Percentiles rank a stretch among this genome's conserved stretches.
phyloP scores from a whole-genome alignment of 2,888 invertebrate genomes.

The Neoaliturus tenellus region DNA sequence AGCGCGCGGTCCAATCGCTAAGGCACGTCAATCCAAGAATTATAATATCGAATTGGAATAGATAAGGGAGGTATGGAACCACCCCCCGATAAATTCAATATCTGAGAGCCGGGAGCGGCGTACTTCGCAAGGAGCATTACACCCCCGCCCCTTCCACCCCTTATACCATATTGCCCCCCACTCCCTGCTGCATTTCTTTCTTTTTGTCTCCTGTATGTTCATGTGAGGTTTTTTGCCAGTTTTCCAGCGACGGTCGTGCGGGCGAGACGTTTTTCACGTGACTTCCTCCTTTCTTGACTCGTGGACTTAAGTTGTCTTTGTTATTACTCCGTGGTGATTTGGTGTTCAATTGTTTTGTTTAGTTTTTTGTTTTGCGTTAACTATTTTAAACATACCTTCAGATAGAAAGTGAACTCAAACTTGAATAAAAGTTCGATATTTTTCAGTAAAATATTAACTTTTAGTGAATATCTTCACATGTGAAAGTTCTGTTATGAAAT shows the following conservation, averaged over 20 bases:
- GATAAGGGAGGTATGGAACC: slow-evolving; percentile 59
- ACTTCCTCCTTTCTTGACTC: not conserved
- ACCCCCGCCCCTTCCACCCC: slow-evolving; percentile 59
- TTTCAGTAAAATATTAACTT: too few species aligned
- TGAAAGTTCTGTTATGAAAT: too few species aligned
- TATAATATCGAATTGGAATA: slow-evolving; percentile 57
- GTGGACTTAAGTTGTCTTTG: not conserved
- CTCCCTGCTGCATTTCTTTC: slow-evolving; percentile 61
- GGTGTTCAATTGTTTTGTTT: not conserved
- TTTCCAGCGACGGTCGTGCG: slow-evolving; percentile 65
- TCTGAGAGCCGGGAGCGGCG: slow-evolving; percentile 55
- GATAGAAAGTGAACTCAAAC: too few species aligned
- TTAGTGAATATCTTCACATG: too few species aligned
- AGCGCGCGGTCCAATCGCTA: not conserved
- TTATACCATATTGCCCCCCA: slow-evolving; percentile 63
- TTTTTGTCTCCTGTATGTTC: slow-evolving; percentile 64
- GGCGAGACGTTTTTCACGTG: slow-evolving; percentile 3
- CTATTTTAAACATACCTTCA: too few species aligned
- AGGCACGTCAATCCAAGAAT: slow-evolving; percentile 15
- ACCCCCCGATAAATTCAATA: slow-evolving; percentile 66
- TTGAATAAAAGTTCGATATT: too few species aligned
- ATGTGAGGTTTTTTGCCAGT: slow-evolving; percentile 66
- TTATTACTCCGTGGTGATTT: not conserved
- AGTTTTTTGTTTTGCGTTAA: too few species aligned
- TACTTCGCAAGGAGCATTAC: slow-evolving; percentile 59